Evolutionary conservation across 2,888 invertebrate species (phyloP).

Genomic region (Acanthacorydalis orientalis): DNA sequence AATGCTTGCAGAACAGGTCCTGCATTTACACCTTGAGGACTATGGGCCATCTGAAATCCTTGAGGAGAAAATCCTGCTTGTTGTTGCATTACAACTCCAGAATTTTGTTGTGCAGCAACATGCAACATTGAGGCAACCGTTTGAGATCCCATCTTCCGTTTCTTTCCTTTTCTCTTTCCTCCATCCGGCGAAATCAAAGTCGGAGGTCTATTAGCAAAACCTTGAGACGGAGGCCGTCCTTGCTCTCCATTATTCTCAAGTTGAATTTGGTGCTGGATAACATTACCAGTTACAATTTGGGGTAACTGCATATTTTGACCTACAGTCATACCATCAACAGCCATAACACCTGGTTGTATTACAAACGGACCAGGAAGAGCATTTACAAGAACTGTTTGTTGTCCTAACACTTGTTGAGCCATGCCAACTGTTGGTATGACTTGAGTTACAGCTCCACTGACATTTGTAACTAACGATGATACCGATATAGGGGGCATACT

Average conservation of each 20-base stretch:
- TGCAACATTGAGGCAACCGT: conserved; percentile 55
- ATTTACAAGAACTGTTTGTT: conserved; percentile 65
- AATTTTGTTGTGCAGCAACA: conserved; percentile 46
- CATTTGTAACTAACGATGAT: conserved; percentile 45
- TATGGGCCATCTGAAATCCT: conserved; percentile 48
- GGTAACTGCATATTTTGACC: conserved; percentile 53
- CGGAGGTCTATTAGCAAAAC: conserved; percentile 19
- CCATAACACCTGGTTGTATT: conserved; percentile 60
- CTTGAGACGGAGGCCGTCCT: conserved; percentile 14
- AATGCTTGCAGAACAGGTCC: conserved; percentile 58
- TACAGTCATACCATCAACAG: conserved; percentile 53
- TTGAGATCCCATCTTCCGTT: conserved; percentile 51
- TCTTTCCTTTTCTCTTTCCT: conserved; percentile 47
- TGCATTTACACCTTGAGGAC: conserved; percentile 47
- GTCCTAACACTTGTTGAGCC: conserved; percentile 50
- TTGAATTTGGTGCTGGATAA: conserved; percentile 37
- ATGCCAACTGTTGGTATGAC: conserved; percentile 44
- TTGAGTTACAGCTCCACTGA: conserved; percentile 45
- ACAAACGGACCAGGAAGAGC: conserved; percentile 62
- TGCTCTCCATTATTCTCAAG: conserved; percentile 37
- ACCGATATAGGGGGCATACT: conserved; percentile 41
- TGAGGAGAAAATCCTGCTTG: conserved; percentile 48
- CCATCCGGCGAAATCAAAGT: conserved; percentile 46
- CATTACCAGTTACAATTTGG: conserved; percentile 47
- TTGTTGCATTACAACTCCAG: conserved; percentile 37